Evolutionary conservation across 2,113 vertebrate genomes (phyloP).

Genomic region (Pluvialis apricaria): DNA sequence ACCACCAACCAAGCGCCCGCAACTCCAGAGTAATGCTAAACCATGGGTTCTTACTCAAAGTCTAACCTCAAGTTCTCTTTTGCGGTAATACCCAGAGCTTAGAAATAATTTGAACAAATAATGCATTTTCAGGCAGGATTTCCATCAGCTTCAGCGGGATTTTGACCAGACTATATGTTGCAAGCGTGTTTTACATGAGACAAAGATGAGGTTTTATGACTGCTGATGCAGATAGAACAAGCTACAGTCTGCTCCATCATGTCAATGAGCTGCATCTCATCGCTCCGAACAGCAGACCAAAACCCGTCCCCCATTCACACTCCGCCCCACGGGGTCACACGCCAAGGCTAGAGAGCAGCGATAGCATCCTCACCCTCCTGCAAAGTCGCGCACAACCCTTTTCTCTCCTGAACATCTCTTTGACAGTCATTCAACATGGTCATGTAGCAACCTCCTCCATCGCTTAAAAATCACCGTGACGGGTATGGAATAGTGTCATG

Average conservation of each 20-base stretch:
- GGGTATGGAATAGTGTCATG: not conserved
- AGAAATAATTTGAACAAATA: not conserved
- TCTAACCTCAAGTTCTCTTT: not conserved
- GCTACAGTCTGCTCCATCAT: not conserved
- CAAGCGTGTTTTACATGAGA: not conserved
- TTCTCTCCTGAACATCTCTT: not conserved
- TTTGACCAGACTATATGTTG: not conserved
- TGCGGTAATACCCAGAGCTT: accelerated
- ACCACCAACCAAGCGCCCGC: not conserved
- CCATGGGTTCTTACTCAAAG: not conserved
- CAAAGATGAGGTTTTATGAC: not conserved
- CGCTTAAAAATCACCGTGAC: not conserved
- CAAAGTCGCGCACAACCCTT: not conserved
- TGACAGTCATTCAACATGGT: not conserved
- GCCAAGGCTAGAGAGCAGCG: not conserved
- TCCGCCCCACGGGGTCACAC: not conserved
- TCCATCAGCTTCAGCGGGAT: not conserved
- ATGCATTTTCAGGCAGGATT: not conserved
- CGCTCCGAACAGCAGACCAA: not conserved
- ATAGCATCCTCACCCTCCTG: not conserved
- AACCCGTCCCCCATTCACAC: not conserved
- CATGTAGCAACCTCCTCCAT: not conserved
- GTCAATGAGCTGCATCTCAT: not conserved
- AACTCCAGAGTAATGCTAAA: not conserved
- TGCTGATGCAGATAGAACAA: not conserved